Percentiles rank a stretch among this genome's conserved stretches.
Evolutionary conservation across 2,113 vertebrate species (phyloP).

Genomic region (Diphyllodes magnificus): DNA sequence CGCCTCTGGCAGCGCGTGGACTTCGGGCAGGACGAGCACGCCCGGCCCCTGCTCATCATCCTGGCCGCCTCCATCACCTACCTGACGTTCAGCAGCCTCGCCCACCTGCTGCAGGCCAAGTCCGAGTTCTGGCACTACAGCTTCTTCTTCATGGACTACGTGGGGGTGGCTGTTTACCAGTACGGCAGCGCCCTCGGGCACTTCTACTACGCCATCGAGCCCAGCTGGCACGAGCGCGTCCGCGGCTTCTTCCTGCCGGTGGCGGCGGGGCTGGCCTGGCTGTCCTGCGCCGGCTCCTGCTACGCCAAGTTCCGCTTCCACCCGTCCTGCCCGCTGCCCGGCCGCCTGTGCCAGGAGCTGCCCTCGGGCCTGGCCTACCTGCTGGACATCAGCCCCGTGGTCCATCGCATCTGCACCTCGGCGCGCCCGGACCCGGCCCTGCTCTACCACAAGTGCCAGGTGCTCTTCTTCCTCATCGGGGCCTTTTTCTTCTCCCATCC

Average conservation of each 20-base stretch:
- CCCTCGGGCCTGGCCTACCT: slow-evolving; percentile 87
- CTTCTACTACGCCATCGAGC: slow-evolving; percentile 89
- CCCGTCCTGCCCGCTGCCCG: slow-evolving; percentile 67
- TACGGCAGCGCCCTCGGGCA: slow-evolving; percentile 88
- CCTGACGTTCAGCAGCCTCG: slow-evolving; percentile 85
- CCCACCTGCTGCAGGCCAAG: slow-evolving; percentile 91
- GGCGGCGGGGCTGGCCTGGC: slow-evolving; percentile 85
- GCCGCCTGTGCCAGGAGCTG: slow-evolving; percentile 88
- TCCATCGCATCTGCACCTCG: slow-evolving; percentile 78
- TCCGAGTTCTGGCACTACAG: slow-evolving; percentile 93
- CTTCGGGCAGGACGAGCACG: slow-evolving; percentile 84
- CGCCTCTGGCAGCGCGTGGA: slow-evolving; percentile 80
- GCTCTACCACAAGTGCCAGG: slow-evolving; percentile 85
- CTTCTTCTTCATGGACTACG: slow-evolving; percentile 96
- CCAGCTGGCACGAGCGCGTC: slow-evolving; percentile 79
- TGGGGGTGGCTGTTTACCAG: slow-evolving; percentile 91
- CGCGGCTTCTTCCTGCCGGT: slow-evolving; percentile 78
- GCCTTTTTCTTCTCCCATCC: slow-evolving; percentile 91
- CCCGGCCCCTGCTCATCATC: slow-evolving; percentile 88
- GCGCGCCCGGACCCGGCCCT: slow-evolving; percentile 73
- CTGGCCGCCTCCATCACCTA: slow-evolving; percentile 84
- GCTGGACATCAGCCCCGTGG: slow-evolving; percentile 91
- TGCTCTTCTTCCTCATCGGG: slow-evolving; percentile 86
- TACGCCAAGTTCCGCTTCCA: slow-evolving; percentile 84
- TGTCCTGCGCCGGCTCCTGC: slow-evolving; percentile 91